Evolutionary conservation across 2,113 vertebrate genomes (phyloP).

Genomic region (Synodontis membranacea): DNA sequence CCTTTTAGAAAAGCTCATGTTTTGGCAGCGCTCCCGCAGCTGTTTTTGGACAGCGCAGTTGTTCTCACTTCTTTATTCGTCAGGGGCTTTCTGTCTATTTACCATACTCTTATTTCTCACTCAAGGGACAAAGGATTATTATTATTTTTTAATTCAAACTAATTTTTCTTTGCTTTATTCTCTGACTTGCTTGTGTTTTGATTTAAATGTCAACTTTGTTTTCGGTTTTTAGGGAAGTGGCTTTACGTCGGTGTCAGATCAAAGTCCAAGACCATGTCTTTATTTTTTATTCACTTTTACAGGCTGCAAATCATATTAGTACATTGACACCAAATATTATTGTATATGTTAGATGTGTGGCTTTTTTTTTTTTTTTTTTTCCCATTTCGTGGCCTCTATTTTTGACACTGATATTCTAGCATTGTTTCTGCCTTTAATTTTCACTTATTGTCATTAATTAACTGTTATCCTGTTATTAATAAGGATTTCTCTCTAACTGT

Average conservation of each 20-base stretch:
- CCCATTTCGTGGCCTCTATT: neutral
- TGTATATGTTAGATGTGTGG: neutral
- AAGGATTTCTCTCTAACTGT: neutral
- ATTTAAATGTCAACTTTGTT: neutral
- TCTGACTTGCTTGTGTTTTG: neutral
- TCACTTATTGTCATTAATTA: neutral
- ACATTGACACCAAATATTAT: neutral
- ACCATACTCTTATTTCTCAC: neutral
- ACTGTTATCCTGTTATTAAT: no score
- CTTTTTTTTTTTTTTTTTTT: neutral
- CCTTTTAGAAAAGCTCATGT: conserved; percentile 49
- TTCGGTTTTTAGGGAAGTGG: neutral
- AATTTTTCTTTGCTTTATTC: neutral
- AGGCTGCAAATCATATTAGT: neutral
- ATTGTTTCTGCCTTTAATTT: neutral
- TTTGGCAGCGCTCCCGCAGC: conserved; percentile 60
- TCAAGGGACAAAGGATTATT: neutral
- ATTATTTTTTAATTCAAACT: neutral
- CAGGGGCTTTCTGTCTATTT: neutral
- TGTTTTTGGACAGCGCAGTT: conserved; percentile 68
- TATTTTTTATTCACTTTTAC: neutral
- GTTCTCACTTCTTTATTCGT: conserved; percentile 50
- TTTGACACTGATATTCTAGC: neutral
- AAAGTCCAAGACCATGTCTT: neutral
- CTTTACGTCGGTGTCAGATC: neutral